A percentile compares a stretch with the other conserved stretches of the same genome.
Evolutionary conservation across 2,113 vertebrate genomes (phyloP).

Genomic region (Enhydra lutris): DNA sequence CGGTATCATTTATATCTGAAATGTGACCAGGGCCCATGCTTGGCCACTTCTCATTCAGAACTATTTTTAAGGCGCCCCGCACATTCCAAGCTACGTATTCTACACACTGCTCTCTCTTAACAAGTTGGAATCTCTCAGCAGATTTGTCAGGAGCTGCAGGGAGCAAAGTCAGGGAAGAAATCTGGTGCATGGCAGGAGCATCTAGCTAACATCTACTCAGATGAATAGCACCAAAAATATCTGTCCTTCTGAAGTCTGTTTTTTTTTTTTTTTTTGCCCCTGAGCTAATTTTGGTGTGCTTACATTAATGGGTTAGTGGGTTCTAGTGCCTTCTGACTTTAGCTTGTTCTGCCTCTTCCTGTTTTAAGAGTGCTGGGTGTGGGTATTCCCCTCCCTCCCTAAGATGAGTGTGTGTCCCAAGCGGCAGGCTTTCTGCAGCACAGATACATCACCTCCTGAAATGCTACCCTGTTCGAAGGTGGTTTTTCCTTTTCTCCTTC

Average conservation of each 20-base stretch:
- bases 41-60: slow-evolving; percentile 16
- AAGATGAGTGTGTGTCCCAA: not conserved
- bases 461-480: fast-evolving
- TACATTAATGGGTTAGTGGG: not conserved
- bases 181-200: not conserved
- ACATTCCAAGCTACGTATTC: slow-evolving; percentile 60
- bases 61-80: slow-evolving; percentile 63
- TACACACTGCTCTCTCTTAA: not conserved
- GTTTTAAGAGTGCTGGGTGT: not conserved
- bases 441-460: not conserved
- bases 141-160: not conserved
- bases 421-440: not conserved
- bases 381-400: not conserved
- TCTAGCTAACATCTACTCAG: not conserved
- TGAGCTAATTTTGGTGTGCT: not conserved
- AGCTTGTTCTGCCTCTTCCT: not conserved
- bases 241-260: not conserved
- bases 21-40: not conserved
- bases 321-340: not conserved
- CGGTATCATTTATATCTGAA: slow-evolving; percentile 3
- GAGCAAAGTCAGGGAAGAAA: not conserved
- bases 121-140: not conserved
- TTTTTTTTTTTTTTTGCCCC: not conserved
- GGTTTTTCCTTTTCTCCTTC: not conserved
- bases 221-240: not conserved